Base-by-base conservation (phyloP, 2,888 invertebrate species). In the Empis livida region DNA sequence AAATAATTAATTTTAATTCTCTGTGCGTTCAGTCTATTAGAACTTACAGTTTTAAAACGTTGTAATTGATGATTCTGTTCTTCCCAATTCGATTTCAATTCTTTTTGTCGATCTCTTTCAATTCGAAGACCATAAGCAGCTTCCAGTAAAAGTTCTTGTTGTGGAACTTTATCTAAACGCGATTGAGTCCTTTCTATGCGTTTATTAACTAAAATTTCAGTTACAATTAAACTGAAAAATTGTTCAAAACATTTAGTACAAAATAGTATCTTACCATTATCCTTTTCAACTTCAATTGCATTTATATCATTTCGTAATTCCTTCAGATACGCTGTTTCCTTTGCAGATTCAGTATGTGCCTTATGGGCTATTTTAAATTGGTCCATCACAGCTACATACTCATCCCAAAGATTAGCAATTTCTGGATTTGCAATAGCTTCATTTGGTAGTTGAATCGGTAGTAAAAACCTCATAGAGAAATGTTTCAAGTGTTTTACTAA, bases 241-340 rank as follows among this genome's bases (percentile, higher is more conserved):
- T n/a, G n/a, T n/a, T n/a, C n/a, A n/a, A n/a, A n/a, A n/a, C n/a
- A n/a, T n/a, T 27, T 27, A 8, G 23, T 27, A 8, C n/a, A n/a
- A n/a, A n/a, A n/a, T n/a, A n/a, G n/a, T 27, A 9, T 35, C n/a
- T 20, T 63, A 62, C 88, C 78, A 56, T 86, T 83, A 57, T 87
- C 86, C 61, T 82, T 79, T 63, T 93, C 92, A 46, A 84, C 80
- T 53, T 88, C 87, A 86, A 91, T 90, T 52, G 86, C 82, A 56
- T 82, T 79, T 45, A 91, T 80, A 62, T 92, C 92, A 54, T 82
- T 80, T 55, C 87, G 80, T 49, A 93, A 78, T 70, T 92, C 92
- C 3, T 79, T 74, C n/a, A 83, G 79, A 60, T 82, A 80, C 27
- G 77, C 76, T 44, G 74, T 65, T 58, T 77, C 73, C 54, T 73